A percentile compares a stretch with the other conserved stretches of the same genome.
Evolutionary conservation across 2,888 invertebrate genomes (phyloP).

Genomic region (Drosophila testacea): DNA sequence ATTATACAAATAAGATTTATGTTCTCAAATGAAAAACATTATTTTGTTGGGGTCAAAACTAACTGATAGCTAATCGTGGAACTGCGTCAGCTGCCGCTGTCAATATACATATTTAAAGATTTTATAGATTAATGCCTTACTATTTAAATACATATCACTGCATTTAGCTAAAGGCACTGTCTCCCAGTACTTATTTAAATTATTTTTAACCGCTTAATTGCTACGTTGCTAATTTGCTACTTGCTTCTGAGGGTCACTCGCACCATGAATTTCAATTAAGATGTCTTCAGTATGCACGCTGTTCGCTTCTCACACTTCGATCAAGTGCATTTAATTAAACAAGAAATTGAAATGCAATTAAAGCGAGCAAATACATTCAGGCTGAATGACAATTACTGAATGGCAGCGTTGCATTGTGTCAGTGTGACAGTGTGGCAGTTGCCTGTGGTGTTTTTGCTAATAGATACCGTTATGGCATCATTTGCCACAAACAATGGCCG

Average conservation of each 20-base stretch:
- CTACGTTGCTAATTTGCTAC: neutral
- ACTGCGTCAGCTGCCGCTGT: neutral
- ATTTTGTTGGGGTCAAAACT: neutral
- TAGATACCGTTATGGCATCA: conserved; percentile 56
- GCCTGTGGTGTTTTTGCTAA: conserved; percentile 58
- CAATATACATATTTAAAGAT: too few relatives aligned
- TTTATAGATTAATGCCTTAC: neutral
- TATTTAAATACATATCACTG: neutral
- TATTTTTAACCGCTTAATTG: conserved; percentile 9
- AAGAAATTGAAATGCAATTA: conserved; percentile 71
- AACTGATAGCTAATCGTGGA: neutral
- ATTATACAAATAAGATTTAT: too few relatives aligned
- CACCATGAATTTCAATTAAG: conserved; percentile 42
- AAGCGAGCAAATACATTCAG: conserved; percentile 49
- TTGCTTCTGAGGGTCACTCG: conserved; percentile 5
- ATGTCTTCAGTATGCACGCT: neutral
- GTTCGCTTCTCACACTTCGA: conserved; percentile 9
- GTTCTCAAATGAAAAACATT: neutral
- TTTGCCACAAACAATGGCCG: conserved; percentile 56
- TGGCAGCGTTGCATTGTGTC: neutral
- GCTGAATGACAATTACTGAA: conserved; percentile 7
- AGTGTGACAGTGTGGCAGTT: conserved; percentile 2
- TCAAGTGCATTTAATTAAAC: conserved; percentile 64
- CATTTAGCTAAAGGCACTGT: neutral
- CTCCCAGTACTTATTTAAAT: neutral